These are phyloP conservation scores for Falco columbarius DNA, from an alignment of 2,797 vertebrate genomes.

Conservation along the genomic window DNA sequence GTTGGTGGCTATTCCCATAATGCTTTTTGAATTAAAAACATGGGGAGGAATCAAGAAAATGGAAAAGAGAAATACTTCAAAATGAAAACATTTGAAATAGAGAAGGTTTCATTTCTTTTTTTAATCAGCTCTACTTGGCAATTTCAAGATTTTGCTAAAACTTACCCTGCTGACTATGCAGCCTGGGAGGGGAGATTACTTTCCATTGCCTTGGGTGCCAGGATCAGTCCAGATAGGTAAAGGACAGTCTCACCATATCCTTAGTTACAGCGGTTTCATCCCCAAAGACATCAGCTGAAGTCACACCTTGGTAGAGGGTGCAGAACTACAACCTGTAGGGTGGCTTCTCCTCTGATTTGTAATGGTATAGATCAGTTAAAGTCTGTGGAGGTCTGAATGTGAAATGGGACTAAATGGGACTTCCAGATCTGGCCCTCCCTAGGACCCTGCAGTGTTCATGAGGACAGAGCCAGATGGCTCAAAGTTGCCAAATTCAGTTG, in stretches of 20 bases:
- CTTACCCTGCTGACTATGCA: background rate
- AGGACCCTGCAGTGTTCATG: background rate
- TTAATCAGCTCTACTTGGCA: background rate
- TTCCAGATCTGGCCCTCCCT: background rate
- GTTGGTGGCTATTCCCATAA: background rate
- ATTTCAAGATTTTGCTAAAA: background rate
- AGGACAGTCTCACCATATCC: background rate
- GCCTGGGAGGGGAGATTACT: background rate
- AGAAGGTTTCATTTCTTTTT: background rate
- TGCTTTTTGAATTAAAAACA: conserved; percentile 28
- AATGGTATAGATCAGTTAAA: background rate
- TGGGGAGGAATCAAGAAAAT: conserved; percentile 1
- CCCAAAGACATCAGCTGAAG: background rate
- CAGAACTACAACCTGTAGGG: background rate
- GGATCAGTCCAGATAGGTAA: background rate
- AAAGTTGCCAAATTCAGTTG: background rate
- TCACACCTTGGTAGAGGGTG: background rate
- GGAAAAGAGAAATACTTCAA: background rate
- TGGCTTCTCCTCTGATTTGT: background rate
- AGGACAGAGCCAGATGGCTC: background rate
- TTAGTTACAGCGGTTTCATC: background rate
- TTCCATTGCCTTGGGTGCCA: background rate
- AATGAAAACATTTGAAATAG: conserved; percentile 24
- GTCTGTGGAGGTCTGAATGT: background rate
- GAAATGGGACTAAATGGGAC: background rate